Base-by-base conservation (phyloP, 2,797 vertebrate species). In the Gadopsis bispinosus region DNA sequence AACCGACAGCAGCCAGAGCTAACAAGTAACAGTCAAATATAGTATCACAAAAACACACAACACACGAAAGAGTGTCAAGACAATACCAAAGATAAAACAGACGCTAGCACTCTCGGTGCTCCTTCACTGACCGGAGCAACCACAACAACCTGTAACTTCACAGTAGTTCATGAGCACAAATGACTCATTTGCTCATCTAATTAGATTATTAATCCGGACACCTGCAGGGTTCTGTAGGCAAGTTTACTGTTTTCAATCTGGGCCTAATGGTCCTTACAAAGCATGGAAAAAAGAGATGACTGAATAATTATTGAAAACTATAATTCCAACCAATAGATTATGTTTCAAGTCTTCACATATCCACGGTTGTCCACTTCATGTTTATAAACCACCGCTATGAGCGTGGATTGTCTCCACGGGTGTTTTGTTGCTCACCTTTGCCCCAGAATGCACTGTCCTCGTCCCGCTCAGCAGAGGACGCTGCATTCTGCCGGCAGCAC, bases 371-470 rank as follows among this genome's bases (percentile, higher is more conserved):
- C 54, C 4, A 43, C 29, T n/a, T 61, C 37, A 53, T 26, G 13
- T 41, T 66, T 63, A 64, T 5, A 69, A 69, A 12, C 1, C 16
- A 43, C 33, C 43, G 16, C 31, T 43, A 0, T 22, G 0, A 59
- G 12, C 10, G 19, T 50, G 10, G 39, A 20, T 4, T 16, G 0
- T 11, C 54, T 33, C 35, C 12, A 16, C 8, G 19, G 5, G 1
- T 22, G 16, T 33, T 37, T 37, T 31, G 29, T 5, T 2, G 13
- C 69, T 94, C 85, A 98, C 97, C 96, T 96, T 97, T 97, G 19
- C 93, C 95, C 96, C 97, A 96, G 67, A 95, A 94, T 0, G 94
- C 93, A 78, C 94, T 89, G 61, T 98, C 97, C 37, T 96, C 95
- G 0, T 97, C 96, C 48, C 91, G 91, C 8, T 95, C 96, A 3